These are phyloP conservation scores for Orchesellides sinensis DNA, from an alignment of 2,888 invertebrate species.

Conservation along the genomic window DNA sequence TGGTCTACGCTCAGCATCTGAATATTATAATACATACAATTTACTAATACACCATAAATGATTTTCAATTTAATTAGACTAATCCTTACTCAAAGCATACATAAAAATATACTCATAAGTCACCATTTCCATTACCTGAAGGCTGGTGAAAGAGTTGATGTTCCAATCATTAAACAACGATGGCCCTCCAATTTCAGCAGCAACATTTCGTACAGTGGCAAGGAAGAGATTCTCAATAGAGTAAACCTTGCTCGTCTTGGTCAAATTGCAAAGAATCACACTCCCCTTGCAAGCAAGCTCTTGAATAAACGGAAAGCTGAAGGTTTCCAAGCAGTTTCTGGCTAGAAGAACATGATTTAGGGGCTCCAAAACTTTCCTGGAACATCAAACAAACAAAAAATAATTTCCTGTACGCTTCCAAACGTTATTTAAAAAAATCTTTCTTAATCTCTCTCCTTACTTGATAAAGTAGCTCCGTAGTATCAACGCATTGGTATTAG, in stretches of 20 bases:
- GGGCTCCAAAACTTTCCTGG: slow-evolving; percentile 70
- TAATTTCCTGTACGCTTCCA: background rate
- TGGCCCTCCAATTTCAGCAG: slow-evolving; percentile 17
- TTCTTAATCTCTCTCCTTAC: slow-evolving; percentile 36
- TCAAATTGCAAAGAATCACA: slow-evolving; percentile 60
- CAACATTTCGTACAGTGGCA: slow-evolving; percentile 66
- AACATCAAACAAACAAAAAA: background rate
- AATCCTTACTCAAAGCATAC: too few species aligned
- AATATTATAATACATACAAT: too few species aligned
- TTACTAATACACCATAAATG: too few species aligned
- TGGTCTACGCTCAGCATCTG: slow-evolving; percentile 74
- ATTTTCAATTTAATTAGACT: too few species aligned
- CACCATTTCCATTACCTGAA: slow-evolving; percentile 59
- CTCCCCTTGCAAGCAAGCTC: slow-evolving; percentile 64
- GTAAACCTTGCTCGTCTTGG: slow-evolving; percentile 60
- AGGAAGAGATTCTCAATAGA: slow-evolving; percentile 68
- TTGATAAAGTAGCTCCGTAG: slow-evolving; percentile 68
- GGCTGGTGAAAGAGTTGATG: slow-evolving; percentile 49
- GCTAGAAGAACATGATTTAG: slow-evolving; percentile 63
- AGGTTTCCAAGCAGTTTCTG: slow-evolving; percentile 70
- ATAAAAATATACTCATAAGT: background rate
- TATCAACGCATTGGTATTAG: slow-evolving; percentile 58
- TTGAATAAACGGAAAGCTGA: slow-evolving; percentile 72
- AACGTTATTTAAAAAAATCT: too few species aligned
- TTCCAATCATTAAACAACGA: slow-evolving; percentile 41